Evolutionary conservation across 2,888 invertebrate genomes (phyloP).

Genomic region (Urechis unicinctus): DNA sequence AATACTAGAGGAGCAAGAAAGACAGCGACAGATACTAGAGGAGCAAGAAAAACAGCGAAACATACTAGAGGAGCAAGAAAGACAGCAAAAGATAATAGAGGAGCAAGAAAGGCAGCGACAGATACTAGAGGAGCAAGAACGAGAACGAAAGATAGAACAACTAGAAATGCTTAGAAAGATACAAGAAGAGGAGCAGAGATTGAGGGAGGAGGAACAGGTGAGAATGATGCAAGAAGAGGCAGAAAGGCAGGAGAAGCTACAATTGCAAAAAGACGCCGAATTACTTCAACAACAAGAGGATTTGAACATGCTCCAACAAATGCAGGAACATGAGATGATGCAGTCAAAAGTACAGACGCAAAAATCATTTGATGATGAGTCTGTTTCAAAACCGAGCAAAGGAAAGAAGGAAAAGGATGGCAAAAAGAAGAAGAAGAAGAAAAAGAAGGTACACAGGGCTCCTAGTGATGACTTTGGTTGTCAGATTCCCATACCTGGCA

Average conservation of each 20-base stretch:
- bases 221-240: neutral
- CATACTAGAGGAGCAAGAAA: too few relatives aligned
- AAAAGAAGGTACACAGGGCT: neutral
- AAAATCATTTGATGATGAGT: neutral
- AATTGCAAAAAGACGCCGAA: neutral
- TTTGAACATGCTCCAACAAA: too few relatives aligned
- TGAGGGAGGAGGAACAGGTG: neutral
- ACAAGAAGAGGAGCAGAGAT: neutral
- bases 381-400: neutral
- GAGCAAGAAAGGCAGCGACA: too few relatives aligned
- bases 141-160: neutral
- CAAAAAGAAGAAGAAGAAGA: neutral
- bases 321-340: too few relatives aligned
- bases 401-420: conserved; percentile 5
- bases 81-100: too few relatives aligned
- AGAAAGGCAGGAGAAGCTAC: neutral
- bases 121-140: neutral
- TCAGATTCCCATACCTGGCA: too few relatives aligned
- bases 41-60: too few relatives aligned
- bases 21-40: too few relatives aligned
- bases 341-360: neutral
- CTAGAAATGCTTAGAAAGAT: neutral
- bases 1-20: too few relatives aligned
- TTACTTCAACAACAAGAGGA: neutral
- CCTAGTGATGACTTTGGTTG: too few relatives aligned